Evolutionary conservation across 2,888 invertebrate species (phyloP).

Genomic region (Oligia fasciuncula): DNA sequence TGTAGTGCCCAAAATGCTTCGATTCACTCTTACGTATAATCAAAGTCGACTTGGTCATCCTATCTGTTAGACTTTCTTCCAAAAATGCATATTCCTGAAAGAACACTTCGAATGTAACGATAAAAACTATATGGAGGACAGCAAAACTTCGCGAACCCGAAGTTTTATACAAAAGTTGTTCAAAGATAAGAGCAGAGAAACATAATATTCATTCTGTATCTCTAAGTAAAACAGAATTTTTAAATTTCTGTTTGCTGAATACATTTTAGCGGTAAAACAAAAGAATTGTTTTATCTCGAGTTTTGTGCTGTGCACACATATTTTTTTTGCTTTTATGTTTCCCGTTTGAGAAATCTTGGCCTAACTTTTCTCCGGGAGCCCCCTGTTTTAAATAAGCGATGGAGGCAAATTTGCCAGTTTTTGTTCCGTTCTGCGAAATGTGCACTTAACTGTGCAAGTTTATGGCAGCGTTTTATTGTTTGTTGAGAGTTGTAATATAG

Average conservation of each 20-base stretch:
- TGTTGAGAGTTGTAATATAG: conserved; percentile 9
- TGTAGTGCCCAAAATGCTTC: conserved; percentile 97
- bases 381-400: conserved; percentile 53
- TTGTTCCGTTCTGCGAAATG: conserved; percentile 36
- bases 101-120: conserved; percentile 46
- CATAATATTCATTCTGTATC: conserved; percentile 60
- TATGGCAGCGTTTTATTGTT: conserved; percentile 31
- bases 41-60: conserved; percentile 94
- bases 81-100: conserved; percentile 92
- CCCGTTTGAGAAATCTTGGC: conserved; percentile 51
- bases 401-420: conserved; percentile 57
- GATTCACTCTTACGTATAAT: conserved; percentile 95
- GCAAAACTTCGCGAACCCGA: conserved; percentile 46
- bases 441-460: conserved; percentile 44
- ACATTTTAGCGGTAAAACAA: conserved; percentile 54
- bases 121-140: conserved; percentile 46
- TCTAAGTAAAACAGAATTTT: conserved; percentile 45
- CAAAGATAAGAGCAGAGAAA: conserved; percentile 48
- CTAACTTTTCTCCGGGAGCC: conserved; percentile 46
- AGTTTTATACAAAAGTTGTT: conserved; percentile 51
- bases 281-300: conserved; percentile 59
- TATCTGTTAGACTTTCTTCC: conserved; percentile 93
- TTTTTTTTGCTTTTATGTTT: conserved; percentile 46
- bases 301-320: conserved; percentile 46
- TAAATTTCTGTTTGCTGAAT: conserved; percentile 61